Percentiles rank a stretch among this genome's conserved stretches.
phyloP scores from a whole-genome alignment of 2,888 invertebrate species.

The Lobophora halterata region DNA sequence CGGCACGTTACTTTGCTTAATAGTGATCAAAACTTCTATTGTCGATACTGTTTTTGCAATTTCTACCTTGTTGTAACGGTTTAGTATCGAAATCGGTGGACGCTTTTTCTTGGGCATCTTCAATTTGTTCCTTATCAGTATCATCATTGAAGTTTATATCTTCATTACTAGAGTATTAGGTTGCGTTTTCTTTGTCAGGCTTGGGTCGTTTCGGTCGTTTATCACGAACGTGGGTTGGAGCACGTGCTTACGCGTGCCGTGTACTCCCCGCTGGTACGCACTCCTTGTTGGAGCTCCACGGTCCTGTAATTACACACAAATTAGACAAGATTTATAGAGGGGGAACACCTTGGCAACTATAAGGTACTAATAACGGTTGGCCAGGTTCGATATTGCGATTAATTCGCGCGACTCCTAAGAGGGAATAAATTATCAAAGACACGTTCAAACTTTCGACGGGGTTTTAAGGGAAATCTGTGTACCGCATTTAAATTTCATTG shows the following conservation, averaged over 20 bases:
- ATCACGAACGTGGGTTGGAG: slow-evolving; percentile 31
- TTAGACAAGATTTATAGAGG: slow-evolving; percentile 81
- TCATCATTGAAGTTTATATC: slow-evolving; percentile 27
- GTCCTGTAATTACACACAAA: slow-evolving; percentile 81
- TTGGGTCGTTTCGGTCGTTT: slow-evolving; percentile 38
- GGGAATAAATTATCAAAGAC: slow-evolving; percentile 43
- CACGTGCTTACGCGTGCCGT: slow-evolving; percentile 78
- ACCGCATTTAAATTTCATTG: slow-evolving; percentile 5
- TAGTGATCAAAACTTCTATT: slow-evolving; percentile 58
- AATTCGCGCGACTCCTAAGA: slow-evolving; percentile 58
- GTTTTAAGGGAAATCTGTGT: slow-evolving; percentile 12
- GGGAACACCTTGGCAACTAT: slow-evolving; percentile 80
- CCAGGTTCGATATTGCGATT: slow-evolving; percentile 75
- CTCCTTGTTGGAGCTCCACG: slow-evolving; percentile 77
- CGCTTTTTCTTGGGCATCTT: slow-evolving; percentile 43
- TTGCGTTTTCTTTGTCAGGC: slow-evolving; percentile 30
- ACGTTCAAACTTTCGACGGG: slow-evolving; percentile 25
- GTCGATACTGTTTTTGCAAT: slow-evolving; percentile 44
- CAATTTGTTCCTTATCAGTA: slow-evolving; percentile 33
- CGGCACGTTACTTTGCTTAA: slow-evolving; percentile 63
- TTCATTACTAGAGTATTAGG: slow-evolving; percentile 26
- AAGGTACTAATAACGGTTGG: slow-evolving; percentile 77
- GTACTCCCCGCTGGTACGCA: slow-evolving; percentile 75
- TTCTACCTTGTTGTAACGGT: slow-evolving; percentile 48
- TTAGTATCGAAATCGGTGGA: slow-evolving; percentile 52